These are phyloP conservation scores for Kryphioiulus occultus DNA, from an alignment of 2,888 invertebrate species.

Conservation along the genomic window DNA sequence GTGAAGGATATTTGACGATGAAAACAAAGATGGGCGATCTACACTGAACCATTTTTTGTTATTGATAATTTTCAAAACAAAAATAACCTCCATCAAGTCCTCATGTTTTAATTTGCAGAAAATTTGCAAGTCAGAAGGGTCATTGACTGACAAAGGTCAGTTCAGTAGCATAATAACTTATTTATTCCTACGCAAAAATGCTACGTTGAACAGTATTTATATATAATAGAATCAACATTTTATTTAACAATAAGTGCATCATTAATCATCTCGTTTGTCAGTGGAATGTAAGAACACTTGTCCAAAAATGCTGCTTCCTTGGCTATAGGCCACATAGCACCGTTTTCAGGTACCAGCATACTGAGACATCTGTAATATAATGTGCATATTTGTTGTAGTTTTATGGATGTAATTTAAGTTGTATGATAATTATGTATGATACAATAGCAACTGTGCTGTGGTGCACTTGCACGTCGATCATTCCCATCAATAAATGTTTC, in stretches of 20 bases:
- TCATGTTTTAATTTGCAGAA: background rate
- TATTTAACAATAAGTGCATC: slow-evolving; percentile 24
- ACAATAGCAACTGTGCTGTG: slow-evolving; percentile 27
- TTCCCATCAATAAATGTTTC: slow-evolving; percentile 44
- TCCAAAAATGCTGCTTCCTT: slow-evolving; percentile 1
- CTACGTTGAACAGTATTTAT: slow-evolving; percentile 29
- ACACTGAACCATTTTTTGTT: too few relatives aligned
- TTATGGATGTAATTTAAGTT: slow-evolving; percentile 47
- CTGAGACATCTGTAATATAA: slow-evolving; percentile 41
- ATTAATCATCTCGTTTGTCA: background rate
- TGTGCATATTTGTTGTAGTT: slow-evolving; percentile 45
- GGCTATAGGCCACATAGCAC: background rate
- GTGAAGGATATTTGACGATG: too few relatives aligned
- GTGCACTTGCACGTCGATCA: slow-evolving; percentile 19
- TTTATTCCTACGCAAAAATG: background rate
- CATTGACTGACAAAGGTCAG: background rate
- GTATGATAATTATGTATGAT: slow-evolving; percentile 44
- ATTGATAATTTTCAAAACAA: too few relatives aligned
- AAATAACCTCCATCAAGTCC: too few relatives aligned
- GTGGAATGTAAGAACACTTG: slow-evolving; percentile 16
- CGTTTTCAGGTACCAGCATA: background rate
- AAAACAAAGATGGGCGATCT: too few relatives aligned
- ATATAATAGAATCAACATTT: slow-evolving; percentile 30
- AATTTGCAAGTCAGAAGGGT: background rate
- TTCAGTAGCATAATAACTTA: background rate